A percentile compares a stretch with the other conserved stretches of the same genome.
These are phyloP conservation scores for Agelas oroides DNA, from an alignment of 37 sponge, comb jelly and placozoan species.

Conservation along the genomic window DNA sequence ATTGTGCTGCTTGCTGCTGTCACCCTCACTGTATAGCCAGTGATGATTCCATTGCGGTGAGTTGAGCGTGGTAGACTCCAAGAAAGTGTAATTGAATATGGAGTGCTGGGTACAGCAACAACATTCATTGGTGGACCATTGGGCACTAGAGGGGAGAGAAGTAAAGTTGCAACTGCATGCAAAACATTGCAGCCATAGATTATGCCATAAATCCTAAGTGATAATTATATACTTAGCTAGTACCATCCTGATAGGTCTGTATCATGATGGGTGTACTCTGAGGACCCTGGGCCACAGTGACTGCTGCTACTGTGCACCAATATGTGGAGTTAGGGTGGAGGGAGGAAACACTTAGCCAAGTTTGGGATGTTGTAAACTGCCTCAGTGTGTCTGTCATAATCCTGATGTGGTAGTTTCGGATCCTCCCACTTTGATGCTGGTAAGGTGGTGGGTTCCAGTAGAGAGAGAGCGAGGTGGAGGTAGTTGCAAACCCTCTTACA, in stretches of 20 bases:
- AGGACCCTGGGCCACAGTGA: constrained; percentile 3
- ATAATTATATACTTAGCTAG: too few relatives aligned
- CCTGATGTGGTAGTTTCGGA: neutral
- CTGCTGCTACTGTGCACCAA: constrained; percentile 3
- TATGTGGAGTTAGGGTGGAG: constrained; percentile 31
- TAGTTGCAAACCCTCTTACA: neutral
- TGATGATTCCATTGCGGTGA: too few relatives aligned
- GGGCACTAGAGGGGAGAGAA: too few relatives aligned
- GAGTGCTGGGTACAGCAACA: too few relatives aligned
- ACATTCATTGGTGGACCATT: too few relatives aligned
- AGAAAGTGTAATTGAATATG: too few relatives aligned
- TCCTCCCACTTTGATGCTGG: constrained; percentile 27
- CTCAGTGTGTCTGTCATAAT: neutral
- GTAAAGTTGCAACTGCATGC: neutral
- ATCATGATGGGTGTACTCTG: neutral
- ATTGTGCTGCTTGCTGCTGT: too few relatives aligned
- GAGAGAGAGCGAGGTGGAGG: neutral
- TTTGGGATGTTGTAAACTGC: neutral
- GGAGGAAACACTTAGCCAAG: neutral
- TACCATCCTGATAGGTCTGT: too few relatives aligned
- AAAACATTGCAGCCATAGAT: too few relatives aligned
- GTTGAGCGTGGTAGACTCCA: too few relatives aligned
- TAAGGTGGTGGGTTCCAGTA: constrained; percentile 27
- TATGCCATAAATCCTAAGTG: too few relatives aligned
- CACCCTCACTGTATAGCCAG: too few relatives aligned